Evolutionary conservation across 35 echinoderm and acorn worm genomes (phyloP).

Genomic region (Strongylocentrotus purpuratus): DNA sequence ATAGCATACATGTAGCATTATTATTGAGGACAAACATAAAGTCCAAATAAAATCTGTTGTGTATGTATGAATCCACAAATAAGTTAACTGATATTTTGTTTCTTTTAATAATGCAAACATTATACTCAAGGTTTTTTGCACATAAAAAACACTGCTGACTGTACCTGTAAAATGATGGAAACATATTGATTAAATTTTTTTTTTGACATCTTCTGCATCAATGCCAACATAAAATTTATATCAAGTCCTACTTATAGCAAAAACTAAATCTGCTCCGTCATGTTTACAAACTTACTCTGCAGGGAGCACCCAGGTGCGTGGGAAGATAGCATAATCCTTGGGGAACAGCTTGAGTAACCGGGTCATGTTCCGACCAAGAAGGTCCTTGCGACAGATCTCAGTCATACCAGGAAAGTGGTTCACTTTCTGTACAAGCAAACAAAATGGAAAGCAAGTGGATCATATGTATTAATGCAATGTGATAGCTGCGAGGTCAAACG

Average conservation of each 20-base stretch:
- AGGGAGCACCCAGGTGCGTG: slow-evolving; percentile 96
- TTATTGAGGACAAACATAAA: no score
- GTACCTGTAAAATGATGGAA: not conserved
- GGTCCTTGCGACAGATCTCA: slow-evolving; percentile 97
- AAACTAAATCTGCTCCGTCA: not conserved
- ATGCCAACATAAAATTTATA: not conserved
- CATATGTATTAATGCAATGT: not conserved
- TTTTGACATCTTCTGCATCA: not conserved
- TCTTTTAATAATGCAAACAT: no score
- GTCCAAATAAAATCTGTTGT: no score
- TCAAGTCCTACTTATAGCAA: not conserved
- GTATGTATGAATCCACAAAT: no score
- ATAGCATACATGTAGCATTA: no score
- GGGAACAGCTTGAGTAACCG: slow-evolving; percentile 95
- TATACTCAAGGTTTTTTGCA: not conserved
- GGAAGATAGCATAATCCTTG: slow-evolving; percentile 97
- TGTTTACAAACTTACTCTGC: slow-evolving; percentile 86
- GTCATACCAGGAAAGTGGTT: slow-evolving; percentile 99
- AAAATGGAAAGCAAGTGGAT: not conserved
- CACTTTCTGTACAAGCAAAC: slow-evolving; percentile 82
- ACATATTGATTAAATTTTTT: not conserved
- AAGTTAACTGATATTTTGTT: no score
- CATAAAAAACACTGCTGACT: no score
- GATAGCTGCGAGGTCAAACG: not conserved
- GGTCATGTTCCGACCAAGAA: slow-evolving; percentile 90